A percentile compares a stretch with the other conserved stretches of the same genome.
These are phyloP conservation scores for Pelodiscus sinensis DNA, from an alignment of 2,113 vertebrate species.

Conservation along the genomic window DNA sequence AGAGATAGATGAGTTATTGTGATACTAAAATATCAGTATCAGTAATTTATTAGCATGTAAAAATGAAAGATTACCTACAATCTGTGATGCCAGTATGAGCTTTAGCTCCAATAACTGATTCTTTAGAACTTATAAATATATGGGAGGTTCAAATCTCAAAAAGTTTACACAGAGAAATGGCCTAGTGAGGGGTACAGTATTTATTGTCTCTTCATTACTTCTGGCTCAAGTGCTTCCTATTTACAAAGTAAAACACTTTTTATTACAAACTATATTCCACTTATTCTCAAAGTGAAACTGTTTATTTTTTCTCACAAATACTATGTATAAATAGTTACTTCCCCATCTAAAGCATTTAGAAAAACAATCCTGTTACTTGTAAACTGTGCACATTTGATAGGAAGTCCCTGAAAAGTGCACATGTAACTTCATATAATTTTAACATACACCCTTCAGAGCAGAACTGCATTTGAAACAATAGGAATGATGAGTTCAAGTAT, in stretches of 20 bases:
- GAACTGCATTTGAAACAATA: conserved; percentile 11
- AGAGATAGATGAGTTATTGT: neutral
- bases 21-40: neutral
- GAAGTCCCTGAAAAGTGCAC: neutral
- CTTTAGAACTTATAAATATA: neutral
- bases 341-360: neutral
- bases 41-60: neutral
- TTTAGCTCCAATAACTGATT: neutral
- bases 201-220: neutral
- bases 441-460: neutral
- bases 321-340: neutral
- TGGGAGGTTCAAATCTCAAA: neutral
- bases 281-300: neutral
- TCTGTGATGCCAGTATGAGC: neutral
- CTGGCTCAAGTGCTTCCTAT: neutral
- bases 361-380: neutral
- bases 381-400: neutral
- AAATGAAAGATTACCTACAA: neutral
- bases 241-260: neutral
- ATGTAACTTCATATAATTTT: neutral
- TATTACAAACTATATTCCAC: neutral
- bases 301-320: neutral
- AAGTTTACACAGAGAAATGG: neutral
- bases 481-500: neutral
- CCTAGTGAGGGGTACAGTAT: accelerated